Evolutionary conservation across 2,113 vertebrate genomes (phyloP), one percentile per base, ranked within the genome.

Genomic region (Stegastes partitus): DNA sequence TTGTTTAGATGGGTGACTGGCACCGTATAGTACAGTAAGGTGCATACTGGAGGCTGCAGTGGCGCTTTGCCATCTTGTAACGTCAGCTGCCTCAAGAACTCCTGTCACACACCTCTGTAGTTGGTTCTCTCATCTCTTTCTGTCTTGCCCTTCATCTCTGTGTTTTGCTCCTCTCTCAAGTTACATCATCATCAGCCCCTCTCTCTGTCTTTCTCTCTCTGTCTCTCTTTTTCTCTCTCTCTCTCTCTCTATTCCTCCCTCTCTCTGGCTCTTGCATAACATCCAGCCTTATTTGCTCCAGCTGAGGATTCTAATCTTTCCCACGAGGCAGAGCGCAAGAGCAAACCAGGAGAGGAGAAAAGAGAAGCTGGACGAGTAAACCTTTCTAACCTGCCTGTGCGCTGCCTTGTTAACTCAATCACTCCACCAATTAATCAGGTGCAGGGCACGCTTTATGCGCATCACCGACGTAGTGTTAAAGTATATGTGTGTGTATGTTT

Each of bases 211-310:
- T 18, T 71, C 22, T 58, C 14, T 57, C 65, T 45, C 59, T 63
- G 67, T 34, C 58, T 81, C 26, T 68, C 53, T 68, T 31, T 53
- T 71, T 70, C 63, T 63, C 53, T 68, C 49, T 53, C 74, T 70
- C 63, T 63, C 45, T 56, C 39, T 75, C 68, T 85, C 73, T 64
- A 44, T 82, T 39, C 51, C 85, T 82, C 70, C 37, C 79, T 84
- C 56, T 87, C 86, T 68, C n/a, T 47, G 64, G 69, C 64, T 85
- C 93, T 94, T 95, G 93, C 92, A 87, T 94, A 94, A 94, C 80
- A 56, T 74, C 65, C 79, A 86, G 92, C 87, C 92, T 93, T 93
- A 94, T 94, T 93, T 90, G 88, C 90, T 90, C 91, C 92, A 91
- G 87, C 91, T 87, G 91, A 93, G 87, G 89, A 90, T 87, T 88